Conservation (phyloP, 1,140 invertebrate genomes). For the Triops cancriformis region DNA sequence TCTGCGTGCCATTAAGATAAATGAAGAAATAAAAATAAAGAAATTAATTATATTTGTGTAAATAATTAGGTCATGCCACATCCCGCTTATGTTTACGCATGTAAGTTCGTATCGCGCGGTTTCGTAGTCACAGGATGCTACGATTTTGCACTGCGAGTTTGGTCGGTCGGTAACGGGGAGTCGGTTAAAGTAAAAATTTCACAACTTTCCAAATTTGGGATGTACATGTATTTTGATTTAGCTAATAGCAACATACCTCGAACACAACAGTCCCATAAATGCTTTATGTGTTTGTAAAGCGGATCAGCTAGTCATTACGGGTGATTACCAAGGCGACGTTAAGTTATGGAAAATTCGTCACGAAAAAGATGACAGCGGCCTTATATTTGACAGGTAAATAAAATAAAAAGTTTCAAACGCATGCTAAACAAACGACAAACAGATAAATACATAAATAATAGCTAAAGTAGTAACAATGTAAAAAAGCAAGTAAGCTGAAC, state of each 20-base stretch:
- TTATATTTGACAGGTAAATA: neutral
- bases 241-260: neutral
- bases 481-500: too few relatives aligned
- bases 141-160: conserved; percentile 10
- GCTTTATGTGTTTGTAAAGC: neutral
- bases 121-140: conserved; percentile 17
- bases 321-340: neutral
- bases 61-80: conserved; percentile 14
- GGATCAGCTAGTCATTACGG: neutral
- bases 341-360: neutral
- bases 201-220: neutral
- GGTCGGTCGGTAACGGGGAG: neutral
- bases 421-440: too few relatives aligned
- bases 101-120: neutral
- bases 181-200: neutral
- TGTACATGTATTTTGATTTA: neutral
- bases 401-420: too few relatives aligned
- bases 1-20: too few relatives aligned
- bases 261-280: neutral
- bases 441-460: too few relatives aligned
- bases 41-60: too few relatives aligned
- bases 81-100: conserved; percentile 20
- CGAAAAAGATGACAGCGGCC: neutral
- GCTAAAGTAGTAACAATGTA: too few relatives aligned
- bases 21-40: too few relatives aligned